These are phyloP conservation scores for Hydrozoanthus gracilis DNA, from an alignment of 92 coral and sea anemone genomes.

Conservation along the genomic window DNA sequence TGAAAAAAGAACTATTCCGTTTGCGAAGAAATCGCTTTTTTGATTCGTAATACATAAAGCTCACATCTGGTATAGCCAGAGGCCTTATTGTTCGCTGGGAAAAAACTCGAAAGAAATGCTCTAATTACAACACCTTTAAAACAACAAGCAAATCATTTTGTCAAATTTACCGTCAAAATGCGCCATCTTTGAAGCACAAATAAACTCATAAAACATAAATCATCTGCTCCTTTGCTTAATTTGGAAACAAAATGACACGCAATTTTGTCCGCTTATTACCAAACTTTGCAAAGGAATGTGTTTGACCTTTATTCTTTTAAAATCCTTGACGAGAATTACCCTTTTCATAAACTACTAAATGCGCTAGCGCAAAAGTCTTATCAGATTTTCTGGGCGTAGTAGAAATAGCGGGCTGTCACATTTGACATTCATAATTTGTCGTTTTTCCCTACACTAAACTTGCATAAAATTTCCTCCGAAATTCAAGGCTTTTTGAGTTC, in stretches of 20 bases:
- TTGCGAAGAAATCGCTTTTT: background rate
- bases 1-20: too few relatives aligned
- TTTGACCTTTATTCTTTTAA: too few relatives aligned
- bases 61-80: background rate
- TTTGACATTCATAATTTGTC: background rate
- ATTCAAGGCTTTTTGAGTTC: constrained; percentile 62
- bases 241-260: background rate
- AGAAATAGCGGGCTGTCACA: background rate
- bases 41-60: background rate
- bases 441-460: background rate
- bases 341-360: background rate
- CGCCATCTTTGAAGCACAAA: background rate
- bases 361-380: background rate
- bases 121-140: background rate
- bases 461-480: constrained; percentile 65
- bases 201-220: background rate
- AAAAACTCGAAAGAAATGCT: background rate
- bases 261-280: background rate
- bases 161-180: background rate
- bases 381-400: background rate
- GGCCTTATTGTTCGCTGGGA: background rate
- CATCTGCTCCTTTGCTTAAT: background rate
- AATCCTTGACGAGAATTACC: too few relatives aligned
- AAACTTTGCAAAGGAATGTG: too few relatives aligned
- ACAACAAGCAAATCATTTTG: constrained; percentile 6